Conservation (phyloP, 2,888 invertebrate species). For the Hypomecis punctinalis region DNA sequence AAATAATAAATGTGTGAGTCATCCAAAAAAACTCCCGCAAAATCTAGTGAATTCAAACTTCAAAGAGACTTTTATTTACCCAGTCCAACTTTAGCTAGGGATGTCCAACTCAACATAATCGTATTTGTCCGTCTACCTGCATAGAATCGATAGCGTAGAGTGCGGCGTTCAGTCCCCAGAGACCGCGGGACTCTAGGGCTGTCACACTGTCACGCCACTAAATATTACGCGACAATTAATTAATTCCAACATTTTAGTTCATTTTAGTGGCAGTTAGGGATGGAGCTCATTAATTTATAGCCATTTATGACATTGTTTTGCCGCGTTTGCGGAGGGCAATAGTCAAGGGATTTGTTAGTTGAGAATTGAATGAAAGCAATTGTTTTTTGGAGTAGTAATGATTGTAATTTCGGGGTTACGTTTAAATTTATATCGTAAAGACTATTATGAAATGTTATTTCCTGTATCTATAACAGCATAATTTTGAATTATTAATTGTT, state of each 20-base stretch:
- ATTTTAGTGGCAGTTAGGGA: constrained; percentile 1
- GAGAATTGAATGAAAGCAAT: not conserved
- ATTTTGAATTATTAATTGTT: too few relatives aligned
- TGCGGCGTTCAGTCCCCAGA: constrained; percentile 12
- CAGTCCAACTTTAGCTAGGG: not conserved
- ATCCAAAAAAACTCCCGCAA: too few relatives aligned
- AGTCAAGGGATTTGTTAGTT: constrained; percentile 1
- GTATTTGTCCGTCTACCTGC: constrained; percentile 19
- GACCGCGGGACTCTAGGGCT: constrained; percentile 14
- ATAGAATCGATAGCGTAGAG: constrained; percentile 9
- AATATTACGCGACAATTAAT: constrained; percentile 2
- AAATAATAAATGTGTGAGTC: too few relatives aligned
- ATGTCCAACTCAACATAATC: constrained; percentile 10
- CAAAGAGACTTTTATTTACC: not conserved
- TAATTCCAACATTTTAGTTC: constrained; percentile 1
- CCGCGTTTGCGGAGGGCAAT: not conserved
- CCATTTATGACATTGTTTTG: not conserved
- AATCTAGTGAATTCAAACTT: too few relatives aligned
- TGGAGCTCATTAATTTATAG: constrained; percentile 1
- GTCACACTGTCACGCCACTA: constrained; percentile 1
- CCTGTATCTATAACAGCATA: too few relatives aligned
- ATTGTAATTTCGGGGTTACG: too few relatives aligned
- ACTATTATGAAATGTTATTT: too few relatives aligned
- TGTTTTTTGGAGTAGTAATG: too few relatives aligned
- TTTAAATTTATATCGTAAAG: too few relatives aligned